These are phyloP conservation scores for Rallus crepitans DNA, from an alignment of 2,797 vertebrate species.

Conservation along the genomic window DNA sequence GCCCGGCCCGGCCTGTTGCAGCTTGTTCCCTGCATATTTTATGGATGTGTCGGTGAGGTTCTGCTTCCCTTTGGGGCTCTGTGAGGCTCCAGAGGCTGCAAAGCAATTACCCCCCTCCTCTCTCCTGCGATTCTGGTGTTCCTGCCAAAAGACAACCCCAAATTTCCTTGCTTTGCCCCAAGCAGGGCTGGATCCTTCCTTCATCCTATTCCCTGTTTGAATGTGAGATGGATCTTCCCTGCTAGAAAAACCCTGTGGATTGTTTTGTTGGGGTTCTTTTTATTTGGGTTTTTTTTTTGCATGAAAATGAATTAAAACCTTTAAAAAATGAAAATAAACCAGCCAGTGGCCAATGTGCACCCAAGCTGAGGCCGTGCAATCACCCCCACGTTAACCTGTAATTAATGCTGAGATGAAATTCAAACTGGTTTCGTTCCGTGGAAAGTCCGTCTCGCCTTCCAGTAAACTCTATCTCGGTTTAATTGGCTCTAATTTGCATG, in stretches of 20 bases:
- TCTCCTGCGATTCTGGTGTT: accelerated
- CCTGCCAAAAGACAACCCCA: not conserved
- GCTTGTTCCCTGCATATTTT: not conserved
- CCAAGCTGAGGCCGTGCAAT: not conserved
- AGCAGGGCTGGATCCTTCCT: not conserved
- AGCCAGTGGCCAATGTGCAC: not conserved
- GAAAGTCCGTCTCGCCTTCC: not conserved
- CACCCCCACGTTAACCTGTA: not conserved
- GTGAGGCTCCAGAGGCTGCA: not conserved
- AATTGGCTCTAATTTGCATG: conserved; percentile 41
- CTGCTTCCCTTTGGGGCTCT: not conserved
- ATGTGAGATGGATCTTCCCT: not conserved
- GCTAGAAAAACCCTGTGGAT: not conserved
- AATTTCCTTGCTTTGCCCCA: not conserved
- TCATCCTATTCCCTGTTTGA: accelerated
- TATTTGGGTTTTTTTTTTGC: not conserved
- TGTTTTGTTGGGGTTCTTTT: not conserved
- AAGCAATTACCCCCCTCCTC: not conserved
- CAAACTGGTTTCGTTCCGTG: not conserved
- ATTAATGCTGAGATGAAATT: not conserved
- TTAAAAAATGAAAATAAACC: not conserved
- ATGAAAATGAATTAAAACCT: not conserved
- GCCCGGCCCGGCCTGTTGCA: not conserved
- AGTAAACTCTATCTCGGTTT: not conserved
- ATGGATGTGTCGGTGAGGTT: not conserved